phyloP scores from a whole-genome alignment of 2,888 invertebrate genomes.

The Pogonocherus hispidulus region DNA sequence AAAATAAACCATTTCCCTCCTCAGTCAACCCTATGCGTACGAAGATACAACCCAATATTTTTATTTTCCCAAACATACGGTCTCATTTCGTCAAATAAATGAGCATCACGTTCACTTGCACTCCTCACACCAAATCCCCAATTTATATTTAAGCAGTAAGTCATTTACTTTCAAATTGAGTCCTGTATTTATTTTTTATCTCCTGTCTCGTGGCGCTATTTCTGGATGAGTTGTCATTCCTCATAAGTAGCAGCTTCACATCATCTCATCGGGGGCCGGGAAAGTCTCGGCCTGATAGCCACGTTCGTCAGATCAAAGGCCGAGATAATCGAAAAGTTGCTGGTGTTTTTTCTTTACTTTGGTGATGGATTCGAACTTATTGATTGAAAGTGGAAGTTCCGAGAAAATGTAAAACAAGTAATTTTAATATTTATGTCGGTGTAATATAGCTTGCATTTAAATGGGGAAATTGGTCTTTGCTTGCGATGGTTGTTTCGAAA shows the following conservation, averaged over 20 bases:
- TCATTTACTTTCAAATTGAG: slow-evolving; percentile 63
- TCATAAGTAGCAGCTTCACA: slow-evolving; percentile 34
- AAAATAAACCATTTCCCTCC: too few relatives aligned
- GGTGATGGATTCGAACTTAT: slow-evolving; percentile 6
- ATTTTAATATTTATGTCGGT: slow-evolving; percentile 42
- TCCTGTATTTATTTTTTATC: slow-evolving; percentile 60
- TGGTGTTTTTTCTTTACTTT: slow-evolving; percentile 49
- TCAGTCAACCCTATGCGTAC: too few relatives aligned
- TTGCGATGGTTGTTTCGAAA: neutral
- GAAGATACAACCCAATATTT: neutral
- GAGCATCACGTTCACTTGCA: slow-evolving; percentile 26
- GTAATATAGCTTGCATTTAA: slow-evolving; percentile 27
- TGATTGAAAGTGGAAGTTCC: slow-evolving; percentile 15
- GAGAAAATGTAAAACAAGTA: slow-evolving; percentile 37
- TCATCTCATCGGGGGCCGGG: slow-evolving; percentile 10
- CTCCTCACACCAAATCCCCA: slow-evolving; percentile 36
- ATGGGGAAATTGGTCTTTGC: slow-evolving; percentile 12
- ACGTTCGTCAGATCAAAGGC: slow-evolving; percentile 57
- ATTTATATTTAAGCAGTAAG: slow-evolving; percentile 62
- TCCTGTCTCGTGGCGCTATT: slow-evolving; percentile 31
- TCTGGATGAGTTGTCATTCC: slow-evolving; percentile 41
- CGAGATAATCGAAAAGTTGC: slow-evolving; percentile 58
- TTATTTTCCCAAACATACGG: slow-evolving; percentile 7
- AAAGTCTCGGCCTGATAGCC: slow-evolving; percentile 37
- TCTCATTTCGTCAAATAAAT: slow-evolving; percentile 15